phyloP scores from a whole-genome alignment of 2,888 invertebrate species.

The Ormyrus labotus region DNA sequence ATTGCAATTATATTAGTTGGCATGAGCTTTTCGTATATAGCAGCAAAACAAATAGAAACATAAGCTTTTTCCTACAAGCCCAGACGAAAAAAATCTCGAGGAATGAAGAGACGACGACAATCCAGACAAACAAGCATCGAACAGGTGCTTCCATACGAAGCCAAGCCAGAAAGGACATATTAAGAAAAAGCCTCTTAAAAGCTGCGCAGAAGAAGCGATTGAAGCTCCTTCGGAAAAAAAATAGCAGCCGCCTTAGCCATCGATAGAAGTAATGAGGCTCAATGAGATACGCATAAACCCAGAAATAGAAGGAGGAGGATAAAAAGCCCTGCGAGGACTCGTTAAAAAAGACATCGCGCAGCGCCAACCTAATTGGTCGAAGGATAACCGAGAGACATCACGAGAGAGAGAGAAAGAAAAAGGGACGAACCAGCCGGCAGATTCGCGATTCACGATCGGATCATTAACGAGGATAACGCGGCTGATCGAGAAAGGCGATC shows the following conservation, averaged over 20 bases:
- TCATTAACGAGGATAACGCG: constrained; percentile 57
- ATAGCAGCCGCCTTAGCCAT: background rate
- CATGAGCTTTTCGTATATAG: no score
- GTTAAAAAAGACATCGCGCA: constrained; percentile 49
- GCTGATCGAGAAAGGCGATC: constrained; percentile 60
- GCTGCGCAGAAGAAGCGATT: background rate
- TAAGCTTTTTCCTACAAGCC: no score
- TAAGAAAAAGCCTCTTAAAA: constrained; percentile 15
- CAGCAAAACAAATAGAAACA: no score
- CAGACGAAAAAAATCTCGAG: background rate
- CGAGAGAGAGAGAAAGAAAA: background rate
- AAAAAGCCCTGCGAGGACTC: constrained; percentile 28
- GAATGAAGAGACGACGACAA: background rate
- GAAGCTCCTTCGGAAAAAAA: background rate
- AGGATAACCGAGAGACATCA: constrained; percentile 24
- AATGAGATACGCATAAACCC: constrained; percentile 28
- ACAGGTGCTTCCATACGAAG: constrained; percentile 11
- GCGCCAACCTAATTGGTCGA: constrained; percentile 49
- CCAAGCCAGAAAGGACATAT: constrained; percentile 3
- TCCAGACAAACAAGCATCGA: background rate
- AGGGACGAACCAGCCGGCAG: constrained; percentile 25
- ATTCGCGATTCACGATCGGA: constrained; percentile 62
- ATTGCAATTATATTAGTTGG: no score
- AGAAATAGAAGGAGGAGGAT: constrained; percentile 22
- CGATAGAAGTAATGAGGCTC: constrained; percentile 43